Percentiles rank a stretch among this genome's conserved stretches.
Conservation (phyloP, 2,797 vertebrate genomes). For the Chromobotia macracanthus region DNA sequence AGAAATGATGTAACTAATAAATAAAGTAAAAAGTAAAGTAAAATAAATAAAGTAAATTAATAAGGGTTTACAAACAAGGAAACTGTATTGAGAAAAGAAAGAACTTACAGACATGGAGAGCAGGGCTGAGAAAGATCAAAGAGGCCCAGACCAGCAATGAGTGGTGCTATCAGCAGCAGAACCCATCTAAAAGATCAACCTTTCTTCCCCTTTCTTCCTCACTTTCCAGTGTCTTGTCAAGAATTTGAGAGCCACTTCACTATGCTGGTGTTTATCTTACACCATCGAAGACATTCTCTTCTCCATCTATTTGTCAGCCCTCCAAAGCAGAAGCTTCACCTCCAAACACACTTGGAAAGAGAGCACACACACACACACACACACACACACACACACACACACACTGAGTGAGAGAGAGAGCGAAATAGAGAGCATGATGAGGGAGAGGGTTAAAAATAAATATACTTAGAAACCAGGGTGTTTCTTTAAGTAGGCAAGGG, state of each 20-base stretch:
- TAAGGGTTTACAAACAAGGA: constrained; percentile 16
- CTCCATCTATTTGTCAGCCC: constrained; percentile 45
- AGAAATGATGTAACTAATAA: constrained; percentile 25
- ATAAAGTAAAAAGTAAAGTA: no score
- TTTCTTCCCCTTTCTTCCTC: constrained; percentile 15
- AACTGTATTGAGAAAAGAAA: neutral
- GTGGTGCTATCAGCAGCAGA: constrained; percentile 15
- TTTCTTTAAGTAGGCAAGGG: neutral
- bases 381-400: no score
- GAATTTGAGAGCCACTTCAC: constrained; percentile 55
- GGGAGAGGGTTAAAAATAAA: neutral
- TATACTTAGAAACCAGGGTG: neutral
- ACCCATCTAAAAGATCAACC: constrained; percentile 33
- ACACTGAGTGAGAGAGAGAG: neutral
- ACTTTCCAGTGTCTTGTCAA: constrained; percentile 47
- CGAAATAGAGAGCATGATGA: constrained; percentile 10
- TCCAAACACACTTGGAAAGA: constrained; percentile 43
- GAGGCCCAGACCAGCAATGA: constrained; percentile 5
- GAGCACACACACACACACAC: neutral
- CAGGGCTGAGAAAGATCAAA: constrained; percentile 5
- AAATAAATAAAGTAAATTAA: no score
- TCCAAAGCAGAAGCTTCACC: constrained; percentile 38
- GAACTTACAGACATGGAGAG: neutral
- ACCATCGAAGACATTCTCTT: constrained; percentile 57
- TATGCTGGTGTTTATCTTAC: constrained; percentile 60